Conservation (phyloP, 1,140 invertebrate genomes). For the Drosophila ercepeae region DNA sequence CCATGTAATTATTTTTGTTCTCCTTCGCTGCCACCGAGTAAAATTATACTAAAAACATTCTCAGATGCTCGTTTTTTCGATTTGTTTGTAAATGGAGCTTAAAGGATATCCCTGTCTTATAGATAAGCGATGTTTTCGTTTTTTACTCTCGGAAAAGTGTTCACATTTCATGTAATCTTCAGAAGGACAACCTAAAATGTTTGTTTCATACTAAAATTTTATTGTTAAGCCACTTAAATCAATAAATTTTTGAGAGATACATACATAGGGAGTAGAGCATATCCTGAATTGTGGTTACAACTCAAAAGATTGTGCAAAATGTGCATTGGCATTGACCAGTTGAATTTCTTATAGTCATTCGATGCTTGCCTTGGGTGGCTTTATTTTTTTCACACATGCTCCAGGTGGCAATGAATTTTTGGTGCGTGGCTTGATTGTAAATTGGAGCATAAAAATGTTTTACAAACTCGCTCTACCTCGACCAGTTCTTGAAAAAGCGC, state of each 20-base stretch:
- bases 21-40: background rate
- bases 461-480: conserved; percentile 45
- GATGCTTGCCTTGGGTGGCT: conserved; percentile 8
- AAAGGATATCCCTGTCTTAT: too few species aligned
- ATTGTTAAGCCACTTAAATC: background rate
- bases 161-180: too few species aligned
- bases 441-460: conserved; percentile 80
- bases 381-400: conserved; percentile 54
- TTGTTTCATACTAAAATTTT: too few species aligned
- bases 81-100: conserved; percentile 13
- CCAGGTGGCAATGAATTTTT: conserved; percentile 79
- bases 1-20: conserved; percentile 61
- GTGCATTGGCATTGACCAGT: conserved; percentile 29
- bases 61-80: conserved; percentile 33
- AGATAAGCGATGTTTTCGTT: too few species aligned
- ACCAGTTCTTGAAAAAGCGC: conserved; percentile 19
- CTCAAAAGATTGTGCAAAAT: conserved; percentile 8
- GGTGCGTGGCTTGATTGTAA: conserved; percentile 78
- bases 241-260: background rate
- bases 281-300: background rate
- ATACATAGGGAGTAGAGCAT: background rate
- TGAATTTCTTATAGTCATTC: conserved; percentile 14
- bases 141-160: too few species aligned
- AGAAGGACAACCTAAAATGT: too few species aligned
- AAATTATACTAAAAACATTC: conserved; percentile 28